These are phyloP conservation scores for Drosophila prosaltans DNA, from an alignment of 1,140 invertebrate genomes.

Conservation along the genomic window DNA sequence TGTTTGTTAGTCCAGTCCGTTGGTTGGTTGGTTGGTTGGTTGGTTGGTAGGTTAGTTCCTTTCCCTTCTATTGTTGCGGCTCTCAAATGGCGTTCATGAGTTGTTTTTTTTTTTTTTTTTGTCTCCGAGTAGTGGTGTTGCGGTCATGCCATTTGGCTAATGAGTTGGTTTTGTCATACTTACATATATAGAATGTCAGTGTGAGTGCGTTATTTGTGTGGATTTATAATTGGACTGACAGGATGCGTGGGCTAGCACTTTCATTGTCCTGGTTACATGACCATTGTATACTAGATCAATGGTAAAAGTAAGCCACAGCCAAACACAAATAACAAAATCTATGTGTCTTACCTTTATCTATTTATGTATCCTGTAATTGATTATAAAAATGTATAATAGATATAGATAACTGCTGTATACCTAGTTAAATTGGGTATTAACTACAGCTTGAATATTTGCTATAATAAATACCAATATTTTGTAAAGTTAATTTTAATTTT, in stretches of 20 bases:
- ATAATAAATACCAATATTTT: no score
- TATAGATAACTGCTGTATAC: no score
- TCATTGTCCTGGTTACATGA: conserved; percentile 21
- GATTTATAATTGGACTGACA: conserved; percentile 36
- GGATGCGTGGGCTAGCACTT: conserved; percentile 19
- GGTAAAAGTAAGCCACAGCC: background rate
- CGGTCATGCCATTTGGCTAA: conserved; percentile 37
- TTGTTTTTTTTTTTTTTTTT: conserved; percentile 14
- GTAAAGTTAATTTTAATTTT: no score
- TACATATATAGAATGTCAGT: background rate
- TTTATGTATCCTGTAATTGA: no score
- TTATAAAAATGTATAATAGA: no score
- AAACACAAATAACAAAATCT: background rate
- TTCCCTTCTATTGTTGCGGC: background rate
- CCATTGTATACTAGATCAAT: background rate
- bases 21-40: background rate
- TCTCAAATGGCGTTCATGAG: conserved; percentile 39
- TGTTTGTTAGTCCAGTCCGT: conserved; percentile 16
- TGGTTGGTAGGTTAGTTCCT: conserved; percentile 6
- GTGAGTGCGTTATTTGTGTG: background rate
- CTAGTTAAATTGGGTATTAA: no score
- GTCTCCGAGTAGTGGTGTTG: background rate
- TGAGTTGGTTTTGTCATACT: conserved; percentile 24
- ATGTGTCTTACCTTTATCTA: no score
- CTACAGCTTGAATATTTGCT: no score